These are phyloP conservation scores for Pollenia griseotomentosa DNA, from an alignment of 2,888 invertebrate genomes.

Conservation along the genomic window DNA sequence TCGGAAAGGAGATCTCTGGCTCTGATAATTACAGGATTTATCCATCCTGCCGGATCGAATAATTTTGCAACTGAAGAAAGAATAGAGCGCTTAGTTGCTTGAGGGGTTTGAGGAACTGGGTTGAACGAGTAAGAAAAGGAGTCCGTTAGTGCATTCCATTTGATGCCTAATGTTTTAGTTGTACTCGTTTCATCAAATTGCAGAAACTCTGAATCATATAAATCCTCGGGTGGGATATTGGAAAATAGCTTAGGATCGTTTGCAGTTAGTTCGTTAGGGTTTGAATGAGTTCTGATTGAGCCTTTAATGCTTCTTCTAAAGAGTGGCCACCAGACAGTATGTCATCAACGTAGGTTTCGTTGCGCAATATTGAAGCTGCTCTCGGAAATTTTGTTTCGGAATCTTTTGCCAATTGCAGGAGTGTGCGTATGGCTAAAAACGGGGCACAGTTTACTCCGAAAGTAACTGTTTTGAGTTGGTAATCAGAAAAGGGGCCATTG, in stretches of 20 bases:
- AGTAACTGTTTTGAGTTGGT: too few species aligned
- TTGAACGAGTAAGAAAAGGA: not conserved
- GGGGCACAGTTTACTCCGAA: too few species aligned
- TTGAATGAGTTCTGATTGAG: not conserved
- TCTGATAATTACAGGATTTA: not conserved
- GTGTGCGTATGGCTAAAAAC: too few species aligned
- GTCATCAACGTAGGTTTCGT: conserved; percentile 31
- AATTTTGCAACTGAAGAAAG: not conserved
- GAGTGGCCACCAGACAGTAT: conserved; percentile 8
- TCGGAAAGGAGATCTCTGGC: not conserved
- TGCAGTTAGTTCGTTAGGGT: conserved; percentile 24
- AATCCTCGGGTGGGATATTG: conserved; percentile 28
- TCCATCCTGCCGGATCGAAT: not conserved
- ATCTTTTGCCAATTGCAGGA: conserved; percentile 28
- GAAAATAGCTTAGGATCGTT: conserved; percentile 22
- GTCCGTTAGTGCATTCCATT: conserved; percentile 1
- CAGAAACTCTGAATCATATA: conserved; percentile 38
- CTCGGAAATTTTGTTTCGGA: conserved; percentile 33
- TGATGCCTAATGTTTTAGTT: conserved; percentile 34
- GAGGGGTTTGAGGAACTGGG: not conserved
- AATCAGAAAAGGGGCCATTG: too few species aligned
- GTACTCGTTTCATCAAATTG: conserved; percentile 19
- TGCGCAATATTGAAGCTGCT: not conserved
- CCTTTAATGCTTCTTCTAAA: not conserved
- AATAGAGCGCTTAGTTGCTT: not conserved